phyloP scores from a whole-genome alignment of 2,113 vertebrate genomes.

The Poeciliopsis turrubarensis region DNA sequence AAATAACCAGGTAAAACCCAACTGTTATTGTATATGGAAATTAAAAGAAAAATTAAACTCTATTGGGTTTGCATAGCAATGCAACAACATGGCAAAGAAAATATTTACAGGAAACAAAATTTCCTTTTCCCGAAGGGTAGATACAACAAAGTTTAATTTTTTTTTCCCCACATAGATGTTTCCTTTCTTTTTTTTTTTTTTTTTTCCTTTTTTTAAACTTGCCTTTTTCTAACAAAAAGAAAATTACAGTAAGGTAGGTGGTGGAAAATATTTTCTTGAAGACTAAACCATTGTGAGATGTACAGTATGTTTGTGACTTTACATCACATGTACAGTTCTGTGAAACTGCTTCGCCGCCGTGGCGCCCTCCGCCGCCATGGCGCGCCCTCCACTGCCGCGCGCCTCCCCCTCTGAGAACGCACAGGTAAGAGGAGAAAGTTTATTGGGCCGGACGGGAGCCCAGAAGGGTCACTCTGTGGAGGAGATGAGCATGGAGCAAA shows the following conservation, averaged over 20 bases:
- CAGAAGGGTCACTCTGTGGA: conserved; percentile 88
- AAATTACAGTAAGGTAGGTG: conserved; percentile 88
- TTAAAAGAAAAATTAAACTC: conserved; percentile 78
- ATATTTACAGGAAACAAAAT: conserved; percentile 95
- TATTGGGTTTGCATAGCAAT: conserved; percentile 98
- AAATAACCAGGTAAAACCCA: conserved; percentile 93
- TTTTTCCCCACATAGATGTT: conserved; percentile 60
- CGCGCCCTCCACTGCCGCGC: neutral
- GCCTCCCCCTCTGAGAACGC: conserved; percentile 81
- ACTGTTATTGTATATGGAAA: conserved; percentile 83
- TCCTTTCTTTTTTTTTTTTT: conserved; percentile 42
- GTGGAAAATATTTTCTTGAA: conserved; percentile 87
- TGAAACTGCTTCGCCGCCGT: conserved; percentile 48
- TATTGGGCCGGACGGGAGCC: conserved; percentile 85
- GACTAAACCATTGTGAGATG: conserved; percentile 90
- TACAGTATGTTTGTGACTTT: conserved; percentile 94
- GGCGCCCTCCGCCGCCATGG: conserved; percentile 21
- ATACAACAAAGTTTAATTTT: conserved; percentile 56
- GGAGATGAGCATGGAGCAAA: conserved; percentile 9
- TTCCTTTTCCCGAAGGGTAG: conserved; percentile 78
- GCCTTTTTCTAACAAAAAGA: conserved; percentile 74
- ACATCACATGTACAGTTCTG: conserved; percentile 99
- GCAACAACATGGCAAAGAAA: conserved; percentile 90
- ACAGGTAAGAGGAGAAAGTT: conserved; percentile 90
- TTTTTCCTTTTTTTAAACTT: conserved; percentile 72